Percentiles rank a stretch among this genome's conserved stretches.
Conservation (phyloP, 2,113 vertebrate species). For the Atrichornis clamosus region DNA sequence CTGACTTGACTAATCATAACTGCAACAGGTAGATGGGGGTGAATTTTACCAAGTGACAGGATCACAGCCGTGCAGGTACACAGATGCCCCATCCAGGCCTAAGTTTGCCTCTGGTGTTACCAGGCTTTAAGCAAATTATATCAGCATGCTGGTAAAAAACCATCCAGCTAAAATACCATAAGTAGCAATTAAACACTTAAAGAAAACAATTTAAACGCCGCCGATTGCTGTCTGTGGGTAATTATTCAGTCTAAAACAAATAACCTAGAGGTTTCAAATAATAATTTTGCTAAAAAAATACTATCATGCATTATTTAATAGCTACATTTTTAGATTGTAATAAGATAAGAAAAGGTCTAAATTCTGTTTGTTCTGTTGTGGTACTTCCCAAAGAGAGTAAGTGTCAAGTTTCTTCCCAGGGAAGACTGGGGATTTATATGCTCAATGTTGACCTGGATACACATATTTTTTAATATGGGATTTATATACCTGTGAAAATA, state of each 20-base stretch:
- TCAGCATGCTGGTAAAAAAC: not conserved
- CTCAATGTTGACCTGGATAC: conserved; percentile 10
- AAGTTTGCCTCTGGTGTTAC: not conserved
- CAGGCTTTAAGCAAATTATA: not conserved
- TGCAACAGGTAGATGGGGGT: not conserved
- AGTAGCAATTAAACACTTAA: not conserved
- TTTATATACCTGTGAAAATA: conserved; percentile 47
- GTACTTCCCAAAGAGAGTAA: not conserved
- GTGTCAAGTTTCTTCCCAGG: conserved; percentile 1
- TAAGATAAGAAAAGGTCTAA: not conserved
- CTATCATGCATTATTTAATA: not conserved
- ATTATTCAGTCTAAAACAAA: conserved; percentile 17
- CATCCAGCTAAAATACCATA: not conserved
- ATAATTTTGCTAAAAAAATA: not conserved
- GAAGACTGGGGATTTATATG: not conserved
- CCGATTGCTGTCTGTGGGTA: not conserved
- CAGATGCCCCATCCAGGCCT: not conserved
- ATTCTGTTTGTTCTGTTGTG: not conserved
- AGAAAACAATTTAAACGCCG: not conserved
- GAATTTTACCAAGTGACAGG: not conserved
- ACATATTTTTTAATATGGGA: not conserved
- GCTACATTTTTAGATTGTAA: not conserved
- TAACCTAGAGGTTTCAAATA: conserved; percentile 13
- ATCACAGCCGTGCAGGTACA: not conserved
- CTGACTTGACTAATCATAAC: not conserved